phyloP scores from a whole-genome alignment of 2,113 vertebrate species.

The Sclerurus mexicanus region DNA sequence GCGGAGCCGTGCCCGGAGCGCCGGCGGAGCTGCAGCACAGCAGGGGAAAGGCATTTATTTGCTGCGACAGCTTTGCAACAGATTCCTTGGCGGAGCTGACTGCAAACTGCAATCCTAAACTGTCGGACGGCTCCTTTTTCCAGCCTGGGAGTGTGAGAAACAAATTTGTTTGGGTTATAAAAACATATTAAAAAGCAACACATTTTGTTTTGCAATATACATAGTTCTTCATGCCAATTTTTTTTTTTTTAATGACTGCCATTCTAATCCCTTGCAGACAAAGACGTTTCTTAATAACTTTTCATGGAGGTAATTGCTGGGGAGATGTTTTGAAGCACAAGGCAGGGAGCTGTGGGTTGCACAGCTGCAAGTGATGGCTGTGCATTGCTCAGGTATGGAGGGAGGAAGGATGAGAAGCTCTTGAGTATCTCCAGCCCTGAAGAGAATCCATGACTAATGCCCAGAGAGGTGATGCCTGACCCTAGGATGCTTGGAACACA shows the following conservation, averaged over 20 bases:
- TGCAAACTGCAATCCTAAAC: constrained; percentile 67
- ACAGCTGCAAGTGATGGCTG: not conserved
- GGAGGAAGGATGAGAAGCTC: not conserved
- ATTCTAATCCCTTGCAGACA: constrained; percentile 62
- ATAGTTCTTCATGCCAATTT: constrained; percentile 70
- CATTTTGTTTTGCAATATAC: constrained; percentile 82
- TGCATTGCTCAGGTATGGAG: not conserved
- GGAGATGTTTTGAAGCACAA: not conserved
- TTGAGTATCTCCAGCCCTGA: not conserved
- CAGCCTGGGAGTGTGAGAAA: constrained; percentile 78
- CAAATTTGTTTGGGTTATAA: constrained; percentile 80
- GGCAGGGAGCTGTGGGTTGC: not conserved
- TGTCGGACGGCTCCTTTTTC: constrained; percentile 71
- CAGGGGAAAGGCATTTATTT: constrained; percentile 2
- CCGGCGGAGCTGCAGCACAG: constrained; percentile 13
- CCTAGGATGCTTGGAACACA: not conserved
- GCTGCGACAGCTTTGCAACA: constrained; percentile 54
- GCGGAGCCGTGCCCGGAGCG: not conserved
- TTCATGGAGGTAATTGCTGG: constrained; percentile 7
- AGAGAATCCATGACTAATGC: not conserved
- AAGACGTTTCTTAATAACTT: constrained; percentile 36
- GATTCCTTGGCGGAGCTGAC: constrained; percentile 53
- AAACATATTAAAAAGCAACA: constrained; percentile 80
- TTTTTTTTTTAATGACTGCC: constrained; percentile 49
- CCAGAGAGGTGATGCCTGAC: not conserved